These are phyloP conservation scores for Drosophila repleta DNA, from an alignment of 1,140 invertebrate species.

Conservation along the genomic window DNA sequence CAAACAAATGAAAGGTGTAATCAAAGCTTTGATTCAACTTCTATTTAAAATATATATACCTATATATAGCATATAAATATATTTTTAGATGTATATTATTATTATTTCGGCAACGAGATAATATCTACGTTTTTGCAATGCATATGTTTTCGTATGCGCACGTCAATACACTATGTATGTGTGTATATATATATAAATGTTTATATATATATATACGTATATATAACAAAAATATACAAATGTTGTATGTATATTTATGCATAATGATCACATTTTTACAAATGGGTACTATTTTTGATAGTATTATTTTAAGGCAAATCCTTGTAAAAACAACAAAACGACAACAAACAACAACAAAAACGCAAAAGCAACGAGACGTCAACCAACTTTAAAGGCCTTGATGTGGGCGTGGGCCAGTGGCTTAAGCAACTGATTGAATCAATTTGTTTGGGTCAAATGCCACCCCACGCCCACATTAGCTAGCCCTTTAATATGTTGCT, in stretches of 20 bases:
- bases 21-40: slow-evolving; percentile 80
- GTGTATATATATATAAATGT: slow-evolving; percentile 31
- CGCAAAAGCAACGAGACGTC: slow-evolving; percentile 28
- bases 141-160: slow-evolving; percentile 84
- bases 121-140: slow-evolving; percentile 79
- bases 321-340: slow-evolving; percentile 73
- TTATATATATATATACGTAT: slow-evolving; percentile 4
- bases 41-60: slow-evolving; percentile 74
- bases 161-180: slow-evolving; percentile 66
- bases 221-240: slow-evolving; percentile 49
- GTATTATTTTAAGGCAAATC: slow-evolving; percentile 81
- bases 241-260: slow-evolving; percentile 77
- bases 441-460: neutral
- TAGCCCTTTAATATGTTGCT: slow-evolving; percentile 44
- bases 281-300: slow-evolving; percentile 81
- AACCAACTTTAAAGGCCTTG: slow-evolving; percentile 11
- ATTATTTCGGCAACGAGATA: slow-evolving; percentile 77
- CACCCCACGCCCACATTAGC: slow-evolving; percentile 10
- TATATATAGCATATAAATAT: slow-evolving; percentile 83
- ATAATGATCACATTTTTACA: slow-evolving; percentile 72
- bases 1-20: slow-evolving; percentile 61
- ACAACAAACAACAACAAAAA: slow-evolving; percentile 44
- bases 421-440: slow-evolving; percentile 12
- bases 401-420: slow-evolving; percentile 15
- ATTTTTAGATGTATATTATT: slow-evolving; percentile 82